A percentile compares a stretch with the other conserved stretches of the same genome.
These are phyloP conservation scores for Tenebrio molitor DNA, from an alignment of 1,140 invertebrate species.

Conservation along the genomic window DNA sequence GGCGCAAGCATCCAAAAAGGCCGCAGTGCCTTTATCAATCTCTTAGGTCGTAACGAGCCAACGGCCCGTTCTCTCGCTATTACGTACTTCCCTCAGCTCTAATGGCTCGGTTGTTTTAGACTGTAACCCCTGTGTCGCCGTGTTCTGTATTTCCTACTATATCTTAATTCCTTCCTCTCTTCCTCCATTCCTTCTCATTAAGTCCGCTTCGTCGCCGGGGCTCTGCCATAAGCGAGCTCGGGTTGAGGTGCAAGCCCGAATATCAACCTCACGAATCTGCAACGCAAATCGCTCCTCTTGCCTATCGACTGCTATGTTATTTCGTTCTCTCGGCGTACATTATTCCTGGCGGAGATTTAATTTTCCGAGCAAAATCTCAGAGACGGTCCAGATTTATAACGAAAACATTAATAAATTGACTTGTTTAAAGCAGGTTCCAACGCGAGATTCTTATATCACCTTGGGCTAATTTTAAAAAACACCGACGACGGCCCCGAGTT, in stretches of 20 bases:
- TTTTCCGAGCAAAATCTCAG: constrained; percentile 34
- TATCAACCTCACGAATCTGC: constrained; percentile 49
- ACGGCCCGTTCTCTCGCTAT: constrained; percentile 50
- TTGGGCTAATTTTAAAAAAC: too few species aligned
- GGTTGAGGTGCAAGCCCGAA: constrained; percentile 40
- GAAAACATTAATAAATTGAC: not conserved
- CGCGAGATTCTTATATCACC: too few species aligned
- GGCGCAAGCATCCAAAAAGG: not conserved
- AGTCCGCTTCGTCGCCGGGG: constrained; percentile 47
- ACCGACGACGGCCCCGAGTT: too few species aligned
- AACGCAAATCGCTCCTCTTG: constrained; percentile 43
- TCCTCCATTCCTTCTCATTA: constrained; percentile 57
- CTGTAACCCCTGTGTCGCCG: constrained; percentile 53
- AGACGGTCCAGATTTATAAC: constrained; percentile 37
- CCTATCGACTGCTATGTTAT: constrained; percentile 29
- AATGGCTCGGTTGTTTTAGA: constrained; percentile 56
- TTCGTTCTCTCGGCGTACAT: constrained; percentile 19
- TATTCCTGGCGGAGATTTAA: constrained; percentile 35
- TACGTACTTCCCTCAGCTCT: constrained; percentile 49
- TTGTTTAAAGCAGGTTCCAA: not conserved
- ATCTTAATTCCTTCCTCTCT: constrained; percentile 57
- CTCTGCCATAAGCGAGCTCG: constrained; percentile 9
- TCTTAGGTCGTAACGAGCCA: constrained; percentile 45
- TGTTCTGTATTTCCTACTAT: constrained; percentile 57
- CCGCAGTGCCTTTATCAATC: constrained; percentile 47